Evolutionary conservation across 37 sponge, comb jelly and placozoan genomes (phyloP), one percentile per base, ranked within the genome.

Genomic region (Oscarella lobularis): DNA sequence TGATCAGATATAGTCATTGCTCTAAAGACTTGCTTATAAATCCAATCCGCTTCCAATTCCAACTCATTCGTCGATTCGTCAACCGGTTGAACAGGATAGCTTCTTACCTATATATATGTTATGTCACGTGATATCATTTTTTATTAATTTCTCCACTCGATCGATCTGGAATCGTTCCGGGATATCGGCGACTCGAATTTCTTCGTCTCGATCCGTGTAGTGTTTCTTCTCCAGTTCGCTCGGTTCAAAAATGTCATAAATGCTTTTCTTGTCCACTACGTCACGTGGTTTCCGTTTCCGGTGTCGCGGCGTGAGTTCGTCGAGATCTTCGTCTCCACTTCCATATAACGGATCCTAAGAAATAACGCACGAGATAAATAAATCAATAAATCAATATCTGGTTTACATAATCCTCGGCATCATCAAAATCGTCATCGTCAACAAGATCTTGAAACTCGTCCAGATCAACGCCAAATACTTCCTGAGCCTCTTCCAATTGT

Each of bases 391-490:
- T 33, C 14, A 77, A 75, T 27, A 77, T n/a, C n/a, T n/a, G n/a
- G n/a, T n/a, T n/a, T n/a, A n/a, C n/a, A n/a, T n/a, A n/a, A n/a
- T n/a, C n/a, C n/a, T n/a, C n/a, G n/a, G n/a, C n/a, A n/a, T n/a
- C n/a, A n/a, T n/a, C n/a, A n/a, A n/a, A n/a, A n/a, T n/a, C n/a
- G n/a, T n/a, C n/a, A n/a, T n/a, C n/a, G n/a, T n/a, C n/a, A 33
- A 70, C 80, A 38, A 85, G 40, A 4, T 75, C 78, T 20, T 79
- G 83, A 75, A 94, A 80, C 55, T 87, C 82, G 71, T 91, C 92
- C 87, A 96, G 91, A 65, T 91, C 92, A 74, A 91, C 69, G 5
- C 96, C 92, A 83, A 95, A 95, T 38, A 95, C 83, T 5, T 91
- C 89, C 39, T 91, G 87, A 35, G 96, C 96, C 66, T 96, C 96